A percentile compares a stretch with the other conserved stretches of the same genome.
Evolutionary conservation across 1,140 invertebrate genomes (phyloP).

Genomic region (Epicauta chinensis): DNA sequence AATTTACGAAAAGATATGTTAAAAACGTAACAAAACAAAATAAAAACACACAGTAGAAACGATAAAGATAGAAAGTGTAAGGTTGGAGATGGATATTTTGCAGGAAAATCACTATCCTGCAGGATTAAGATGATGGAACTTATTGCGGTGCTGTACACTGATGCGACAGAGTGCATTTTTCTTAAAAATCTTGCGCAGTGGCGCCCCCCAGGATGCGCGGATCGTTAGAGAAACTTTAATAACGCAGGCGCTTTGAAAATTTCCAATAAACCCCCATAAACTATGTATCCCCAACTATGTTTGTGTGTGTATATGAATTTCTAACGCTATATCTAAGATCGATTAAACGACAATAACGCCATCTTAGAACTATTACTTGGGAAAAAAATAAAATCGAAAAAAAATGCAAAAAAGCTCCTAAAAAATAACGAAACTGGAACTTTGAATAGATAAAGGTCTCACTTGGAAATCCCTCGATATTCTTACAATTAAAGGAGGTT

Average conservation of each 20-base stretch:
- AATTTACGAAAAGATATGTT: background rate
- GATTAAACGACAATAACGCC: conserved; percentile 6
- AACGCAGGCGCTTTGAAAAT: conserved; percentile 35
- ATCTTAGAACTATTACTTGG: conserved; percentile 19
- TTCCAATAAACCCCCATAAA: conserved; percentile 9
- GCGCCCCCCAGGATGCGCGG: conserved; percentile 34
- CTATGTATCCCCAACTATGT: background rate
- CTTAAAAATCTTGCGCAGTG: conserved; percentile 39
- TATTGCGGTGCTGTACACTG: conserved; percentile 35
- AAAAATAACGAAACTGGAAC: too few species aligned
- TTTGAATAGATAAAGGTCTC: too few species aligned
- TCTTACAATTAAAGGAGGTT: too few species aligned
- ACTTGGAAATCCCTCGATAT: too few species aligned
- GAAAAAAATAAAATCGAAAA: conserved; percentile 4
- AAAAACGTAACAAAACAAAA: background rate
- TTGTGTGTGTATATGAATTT: background rate
- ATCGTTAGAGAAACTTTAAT: conserved; percentile 38
- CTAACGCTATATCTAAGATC: conserved; percentile 13
- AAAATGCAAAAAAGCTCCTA: conserved; percentile 4
- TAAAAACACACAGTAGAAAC: too few species aligned
- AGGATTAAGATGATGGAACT: conserved; percentile 23
- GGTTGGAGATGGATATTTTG: too few species aligned
- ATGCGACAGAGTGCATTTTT: conserved; percentile 41
- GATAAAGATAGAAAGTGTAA: too few species aligned
- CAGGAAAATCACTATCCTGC: background rate